phyloP scores from a whole-genome alignment of 1,140 invertebrate species.

The Mactra quadrangularis region DNA sequence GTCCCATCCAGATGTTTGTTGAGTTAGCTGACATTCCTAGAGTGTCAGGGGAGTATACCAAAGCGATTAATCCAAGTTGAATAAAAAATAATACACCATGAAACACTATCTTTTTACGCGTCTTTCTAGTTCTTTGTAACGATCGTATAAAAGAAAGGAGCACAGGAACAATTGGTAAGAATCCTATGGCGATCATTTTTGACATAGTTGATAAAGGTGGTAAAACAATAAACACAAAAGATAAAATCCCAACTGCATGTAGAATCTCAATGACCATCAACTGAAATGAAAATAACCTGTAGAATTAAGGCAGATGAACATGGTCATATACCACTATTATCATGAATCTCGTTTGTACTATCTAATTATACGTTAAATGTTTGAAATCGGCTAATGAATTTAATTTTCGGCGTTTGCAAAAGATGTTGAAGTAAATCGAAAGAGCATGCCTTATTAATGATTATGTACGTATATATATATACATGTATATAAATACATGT shows the following conservation, averaged over 20 bases:
- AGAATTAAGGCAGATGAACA: too few relatives aligned
- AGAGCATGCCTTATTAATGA: too few relatives aligned
- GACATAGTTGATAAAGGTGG: slow-evolving; percentile 58
- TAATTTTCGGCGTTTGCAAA: too few relatives aligned
- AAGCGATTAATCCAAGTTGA: slow-evolving; percentile 6
- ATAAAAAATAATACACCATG: neutral
- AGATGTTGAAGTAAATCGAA: too few relatives aligned
- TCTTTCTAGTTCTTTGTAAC: neutral
- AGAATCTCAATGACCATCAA: slow-evolving; percentile 64
- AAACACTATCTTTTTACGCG: neutral
- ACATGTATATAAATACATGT: too few relatives aligned
- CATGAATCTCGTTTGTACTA: too few relatives aligned
- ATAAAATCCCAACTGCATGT: slow-evolving; percentile 60
- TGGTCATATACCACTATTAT: too few relatives aligned
- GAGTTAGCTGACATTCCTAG: neutral
- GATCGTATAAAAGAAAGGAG: neutral
- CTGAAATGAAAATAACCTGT: slow-evolving; percentile 64
- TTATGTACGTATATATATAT: too few relatives aligned
- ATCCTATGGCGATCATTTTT: slow-evolving; percentile 55
- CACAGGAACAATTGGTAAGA: slow-evolving; percentile 23
- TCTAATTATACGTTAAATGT: too few relatives aligned
- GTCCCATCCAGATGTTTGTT: slow-evolving; percentile 13
- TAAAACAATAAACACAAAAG: slow-evolving; percentile 68
- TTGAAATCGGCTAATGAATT: too few relatives aligned
- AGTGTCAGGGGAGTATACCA: slow-evolving; percentile 6